These are phyloP conservation scores for Ophiodon elongatus DNA, from an alignment of 2,113 vertebrate genomes.

Conservation along the genomic window DNA sequence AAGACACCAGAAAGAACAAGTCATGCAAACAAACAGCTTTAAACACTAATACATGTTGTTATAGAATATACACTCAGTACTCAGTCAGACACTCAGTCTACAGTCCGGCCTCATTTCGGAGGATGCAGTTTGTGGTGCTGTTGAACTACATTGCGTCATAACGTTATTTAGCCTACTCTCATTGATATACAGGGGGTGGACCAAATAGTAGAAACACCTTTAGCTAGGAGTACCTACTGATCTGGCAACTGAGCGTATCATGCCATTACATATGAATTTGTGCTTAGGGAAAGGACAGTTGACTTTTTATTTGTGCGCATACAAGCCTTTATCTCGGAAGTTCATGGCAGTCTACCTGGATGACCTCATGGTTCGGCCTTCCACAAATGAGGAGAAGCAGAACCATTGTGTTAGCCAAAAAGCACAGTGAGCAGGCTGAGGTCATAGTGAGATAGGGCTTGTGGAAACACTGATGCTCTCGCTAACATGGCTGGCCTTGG, in stretches of 20 bases:
- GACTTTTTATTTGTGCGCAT: neutral
- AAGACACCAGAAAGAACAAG: slow-evolving; percentile 14
- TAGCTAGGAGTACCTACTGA: neutral
- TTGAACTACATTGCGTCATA: neutral
- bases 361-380: slow-evolving; percentile 76
- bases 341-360: slow-evolving; percentile 73
- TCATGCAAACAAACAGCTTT: slow-evolving; percentile 1
- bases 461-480: slow-evolving; percentile 84
- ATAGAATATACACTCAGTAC: neutral
- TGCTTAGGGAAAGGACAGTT: neutral
- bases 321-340: slow-evolving; percentile 39
- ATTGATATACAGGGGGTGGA: neutral
- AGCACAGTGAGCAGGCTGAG: slow-evolving; percentile 74
- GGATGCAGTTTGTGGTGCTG: neutral
- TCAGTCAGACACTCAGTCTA: no score
- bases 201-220: neutral
- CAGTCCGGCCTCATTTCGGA: neutral
- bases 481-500: slow-evolving; percentile 69
- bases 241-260: neutral
- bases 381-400: slow-evolving; percentile 76
- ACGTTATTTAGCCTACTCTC: neutral
- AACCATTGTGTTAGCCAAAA: slow-evolving; percentile 69
- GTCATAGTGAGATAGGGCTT: slow-evolving; percentile 81
- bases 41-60: neutral
- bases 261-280: neutral